phyloP scores from a whole-genome alignment of 2,888 invertebrate species.

The Drosophila kokeensis region DNA sequence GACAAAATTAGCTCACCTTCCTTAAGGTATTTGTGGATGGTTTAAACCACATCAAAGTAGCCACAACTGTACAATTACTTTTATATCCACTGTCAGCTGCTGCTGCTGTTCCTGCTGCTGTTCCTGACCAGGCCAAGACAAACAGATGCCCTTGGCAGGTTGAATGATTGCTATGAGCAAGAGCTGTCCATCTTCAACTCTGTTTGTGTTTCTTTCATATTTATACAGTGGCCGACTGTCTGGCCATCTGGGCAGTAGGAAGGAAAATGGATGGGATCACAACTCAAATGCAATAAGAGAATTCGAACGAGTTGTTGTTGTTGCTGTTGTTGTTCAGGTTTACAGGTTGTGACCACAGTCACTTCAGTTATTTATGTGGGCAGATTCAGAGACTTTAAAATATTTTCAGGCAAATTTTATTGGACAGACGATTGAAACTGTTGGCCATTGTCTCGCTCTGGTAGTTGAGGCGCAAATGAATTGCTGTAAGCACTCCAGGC shows the following conservation, averaged over 20 bases:
- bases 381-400: constrained; percentile 33
- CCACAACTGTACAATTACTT: constrained; percentile 32
- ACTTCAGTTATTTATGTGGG: constrained; percentile 17
- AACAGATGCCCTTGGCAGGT: constrained; percentile 31
- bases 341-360: constrained; percentile 38
- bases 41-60: constrained; percentile 30
- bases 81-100: constrained; percentile 21
- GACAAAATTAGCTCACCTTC: constrained; percentile 7
- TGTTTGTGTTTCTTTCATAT: constrained; percentile 48
- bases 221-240: constrained; percentile 55
- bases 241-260: constrained; percentile 34
- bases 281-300: constrained; percentile 33
- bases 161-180: constrained; percentile 30
- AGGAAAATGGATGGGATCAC: constrained; percentile 65
- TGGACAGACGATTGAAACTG: constrained; percentile 32
- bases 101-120: not conserved
- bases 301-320: not conserved
- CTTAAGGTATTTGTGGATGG: constrained; percentile 9
- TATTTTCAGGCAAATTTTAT: constrained; percentile 24
- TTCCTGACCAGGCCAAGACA: not conserved
- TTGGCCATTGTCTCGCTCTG: constrained; percentile 44
- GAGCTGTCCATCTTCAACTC: constrained; percentile 14
- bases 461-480: constrained; percentile 53
- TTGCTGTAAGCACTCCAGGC: constrained; percentile 54
- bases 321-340: constrained; percentile 8